A percentile compares a stretch with the other conserved stretches of the same genome.
Conservation (phyloP, 2,797 vertebrate genomes). For the Smutsia temminckii region DNA sequence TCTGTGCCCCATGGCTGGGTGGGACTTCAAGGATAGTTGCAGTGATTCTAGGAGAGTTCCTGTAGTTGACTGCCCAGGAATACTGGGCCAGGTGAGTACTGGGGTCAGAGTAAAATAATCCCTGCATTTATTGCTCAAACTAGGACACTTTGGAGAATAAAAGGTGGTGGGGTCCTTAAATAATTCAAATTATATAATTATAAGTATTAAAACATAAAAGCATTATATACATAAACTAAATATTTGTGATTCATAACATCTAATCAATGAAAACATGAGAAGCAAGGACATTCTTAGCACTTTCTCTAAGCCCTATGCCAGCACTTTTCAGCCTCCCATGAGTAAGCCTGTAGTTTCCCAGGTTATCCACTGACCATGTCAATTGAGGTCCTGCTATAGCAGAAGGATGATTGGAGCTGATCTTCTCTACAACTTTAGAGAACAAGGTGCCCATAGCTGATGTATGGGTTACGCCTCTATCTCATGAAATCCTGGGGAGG, state of each 20-base stretch:
- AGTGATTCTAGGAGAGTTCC: background rate
- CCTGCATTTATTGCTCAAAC: background rate
- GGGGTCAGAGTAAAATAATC: background rate
- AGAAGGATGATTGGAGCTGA: background rate
- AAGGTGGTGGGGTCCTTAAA: background rate
- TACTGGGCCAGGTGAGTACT: background rate
- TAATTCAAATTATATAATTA: background rate
- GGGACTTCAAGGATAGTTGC: background rate
- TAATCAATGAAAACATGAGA: background rate
- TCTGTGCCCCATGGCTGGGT: background rate
- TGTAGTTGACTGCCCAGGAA: too few relatives aligned
- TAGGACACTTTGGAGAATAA: background rate
- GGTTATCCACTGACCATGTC: background rate
- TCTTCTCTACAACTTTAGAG: background rate
- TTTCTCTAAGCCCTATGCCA: background rate
- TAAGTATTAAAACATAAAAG: background rate
- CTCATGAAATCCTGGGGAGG: background rate
- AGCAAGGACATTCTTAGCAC: background rate
- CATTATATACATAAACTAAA: background rate
- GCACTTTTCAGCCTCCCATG: background rate
- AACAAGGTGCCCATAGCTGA: background rate
- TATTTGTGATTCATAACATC: background rate
- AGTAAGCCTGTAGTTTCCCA: background rate
- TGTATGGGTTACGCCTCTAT: background rate
- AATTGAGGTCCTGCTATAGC: background rate